Evolutionary conservation across 2,797 vertebrate species (phyloP).

Genomic region (Emydoidea blandingii): DNA sequence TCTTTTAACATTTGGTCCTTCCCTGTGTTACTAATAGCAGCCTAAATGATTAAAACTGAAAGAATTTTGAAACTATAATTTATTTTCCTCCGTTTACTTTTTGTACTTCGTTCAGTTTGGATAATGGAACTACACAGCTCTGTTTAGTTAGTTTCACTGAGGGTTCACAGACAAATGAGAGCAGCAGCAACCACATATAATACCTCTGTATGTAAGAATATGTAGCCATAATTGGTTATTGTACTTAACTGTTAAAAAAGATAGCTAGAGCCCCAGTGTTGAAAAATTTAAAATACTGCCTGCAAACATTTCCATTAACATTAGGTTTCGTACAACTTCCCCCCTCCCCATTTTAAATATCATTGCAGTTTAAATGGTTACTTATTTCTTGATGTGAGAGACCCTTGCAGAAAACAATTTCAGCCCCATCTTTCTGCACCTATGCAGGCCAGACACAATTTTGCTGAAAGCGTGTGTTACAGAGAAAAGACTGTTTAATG

Average conservation of each 20-base stretch:
- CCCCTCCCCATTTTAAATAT: neutral
- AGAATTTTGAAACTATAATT: fast-evolving
- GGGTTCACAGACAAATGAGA: neutral
- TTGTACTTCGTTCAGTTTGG: neutral
- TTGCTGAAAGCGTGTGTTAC: neutral
- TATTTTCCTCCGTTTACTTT: neutral
- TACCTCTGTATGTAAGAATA: neutral
- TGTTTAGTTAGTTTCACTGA: neutral
- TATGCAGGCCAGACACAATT: neutral
- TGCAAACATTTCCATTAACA: neutral
- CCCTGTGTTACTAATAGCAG: neutral
- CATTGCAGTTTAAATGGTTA: neutral
- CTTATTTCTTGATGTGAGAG: neutral
- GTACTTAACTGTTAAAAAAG: neutral
- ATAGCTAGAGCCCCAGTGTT: neutral
- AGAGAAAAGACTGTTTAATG: neutral
- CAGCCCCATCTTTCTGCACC: neutral
- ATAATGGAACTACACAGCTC: neutral
- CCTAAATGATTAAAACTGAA: constrained; percentile 1
- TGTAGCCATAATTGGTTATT: neutral
- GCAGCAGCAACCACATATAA: neutral
- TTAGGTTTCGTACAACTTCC: neutral
- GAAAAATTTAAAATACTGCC: neutral
- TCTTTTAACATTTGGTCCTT: neutral
- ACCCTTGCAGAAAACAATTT: neutral